Evolutionary conservation across 2,113 vertebrate genomes (phyloP).

Genomic region (Ailurus styani): DNA sequence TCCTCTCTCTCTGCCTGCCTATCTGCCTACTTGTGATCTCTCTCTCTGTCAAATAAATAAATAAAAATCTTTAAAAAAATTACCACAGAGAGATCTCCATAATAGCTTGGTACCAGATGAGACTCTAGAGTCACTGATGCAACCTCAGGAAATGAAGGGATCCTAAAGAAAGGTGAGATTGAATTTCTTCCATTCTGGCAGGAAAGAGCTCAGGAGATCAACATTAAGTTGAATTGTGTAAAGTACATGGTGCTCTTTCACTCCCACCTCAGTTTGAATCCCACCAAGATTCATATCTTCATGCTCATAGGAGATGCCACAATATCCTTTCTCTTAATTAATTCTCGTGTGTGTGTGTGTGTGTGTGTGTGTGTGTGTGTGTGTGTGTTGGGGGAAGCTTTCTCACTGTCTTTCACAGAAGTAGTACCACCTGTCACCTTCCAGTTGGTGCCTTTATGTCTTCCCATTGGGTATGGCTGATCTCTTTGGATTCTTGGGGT

Average conservation of each 20-base stretch:
- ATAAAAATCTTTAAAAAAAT: too few relatives aligned
- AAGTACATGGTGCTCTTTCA: not conserved
- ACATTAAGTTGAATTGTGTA: not conserved
- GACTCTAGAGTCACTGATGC: not conserved
- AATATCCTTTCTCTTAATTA: not conserved
- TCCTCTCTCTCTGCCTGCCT: too few relatives aligned
- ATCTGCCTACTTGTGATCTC: too few relatives aligned
- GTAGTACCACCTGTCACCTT: not conserved
- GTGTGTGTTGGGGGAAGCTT: not conserved
- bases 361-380: not conserved
- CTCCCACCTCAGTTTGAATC: not conserved
- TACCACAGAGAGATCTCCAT: not conserved
- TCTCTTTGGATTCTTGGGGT: not conserved
- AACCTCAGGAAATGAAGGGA: not conserved
- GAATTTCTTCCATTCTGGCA: not conserved
- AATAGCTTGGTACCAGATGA: not conserved
- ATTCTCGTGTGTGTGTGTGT: not conserved
- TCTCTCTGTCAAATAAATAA: too few relatives aligned
- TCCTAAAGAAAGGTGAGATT: not conserved
- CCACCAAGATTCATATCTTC: not conserved
- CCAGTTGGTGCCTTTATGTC: not conserved
- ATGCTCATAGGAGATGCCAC: not conserved
- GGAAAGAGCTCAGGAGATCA: not conserved
- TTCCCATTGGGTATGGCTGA: not conserved
- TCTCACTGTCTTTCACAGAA: not conserved